phyloP scores from a whole-genome alignment of 1,140 invertebrate genomes.

The Hestina assimilis region DNA sequence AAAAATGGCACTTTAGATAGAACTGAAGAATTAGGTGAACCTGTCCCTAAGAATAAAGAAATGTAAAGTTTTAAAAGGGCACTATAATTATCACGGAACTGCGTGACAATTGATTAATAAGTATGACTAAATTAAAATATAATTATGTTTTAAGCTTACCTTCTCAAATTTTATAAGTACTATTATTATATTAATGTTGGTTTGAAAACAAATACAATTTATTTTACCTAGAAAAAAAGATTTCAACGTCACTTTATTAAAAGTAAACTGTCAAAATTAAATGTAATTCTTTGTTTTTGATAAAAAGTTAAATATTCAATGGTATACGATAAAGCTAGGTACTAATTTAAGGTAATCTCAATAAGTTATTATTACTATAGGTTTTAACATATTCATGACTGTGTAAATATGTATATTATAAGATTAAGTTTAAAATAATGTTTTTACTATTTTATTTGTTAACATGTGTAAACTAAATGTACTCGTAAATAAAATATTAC shows the following conservation, averaged over 20 bases:
- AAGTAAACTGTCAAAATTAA: not conserved
- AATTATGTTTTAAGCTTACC: too few species aligned
- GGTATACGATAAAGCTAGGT: not conserved
- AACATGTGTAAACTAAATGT: too few species aligned
- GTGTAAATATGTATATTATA: not conserved
- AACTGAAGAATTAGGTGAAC: not conserved
- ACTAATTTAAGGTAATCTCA: conserved; percentile 20
- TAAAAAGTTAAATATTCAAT: not conserved
- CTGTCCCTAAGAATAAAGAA: not conserved
- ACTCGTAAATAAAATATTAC: too few species aligned
- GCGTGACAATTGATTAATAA: too few species aligned
- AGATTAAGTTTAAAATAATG: not conserved
- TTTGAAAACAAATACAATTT: too few species aligned
- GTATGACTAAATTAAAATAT: too few species aligned
- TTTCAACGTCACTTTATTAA: too few species aligned
- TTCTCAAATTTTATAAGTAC: too few species aligned
- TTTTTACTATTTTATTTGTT: not conserved
- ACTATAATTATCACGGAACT: too few species aligned
- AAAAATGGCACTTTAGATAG: not conserved
- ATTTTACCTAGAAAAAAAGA: too few species aligned
- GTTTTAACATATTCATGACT: not conserved
- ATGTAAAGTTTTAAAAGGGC: conserved; percentile 6
- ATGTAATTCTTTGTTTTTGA: not conserved
- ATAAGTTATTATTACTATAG: conserved; percentile 7
- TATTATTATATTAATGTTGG: too few species aligned